phyloP scores from a whole-genome alignment of 2,113 vertebrate species.

The Platycercus adscitus region DNA sequence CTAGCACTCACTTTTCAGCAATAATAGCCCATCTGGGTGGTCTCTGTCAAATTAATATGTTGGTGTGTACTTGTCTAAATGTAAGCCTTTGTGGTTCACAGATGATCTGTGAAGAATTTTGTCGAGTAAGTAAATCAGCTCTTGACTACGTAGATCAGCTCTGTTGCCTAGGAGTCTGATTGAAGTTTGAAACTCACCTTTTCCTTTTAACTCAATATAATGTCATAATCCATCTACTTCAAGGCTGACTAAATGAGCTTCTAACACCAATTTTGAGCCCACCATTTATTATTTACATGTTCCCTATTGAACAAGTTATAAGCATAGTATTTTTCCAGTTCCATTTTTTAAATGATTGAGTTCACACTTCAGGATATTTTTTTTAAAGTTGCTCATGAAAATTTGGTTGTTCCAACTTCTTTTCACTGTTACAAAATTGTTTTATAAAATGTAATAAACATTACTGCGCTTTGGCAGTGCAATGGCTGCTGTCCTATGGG shows the following conservation, averaged over 20 bases:
- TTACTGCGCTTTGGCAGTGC: not conserved
- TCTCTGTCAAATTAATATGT: not conserved
- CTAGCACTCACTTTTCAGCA: not conserved
- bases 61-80: not conserved
- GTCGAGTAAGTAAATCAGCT: not conserved
- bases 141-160: not conserved
- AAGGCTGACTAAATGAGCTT: not conserved
- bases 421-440: not conserved
- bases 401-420: not conserved
- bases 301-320: not conserved
- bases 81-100: not conserved
- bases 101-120: not conserved
- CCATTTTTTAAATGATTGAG: not conserved
- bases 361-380: not conserved
- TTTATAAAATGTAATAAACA: not conserved
- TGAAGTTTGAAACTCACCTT: not conserved
- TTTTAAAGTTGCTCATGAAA: not conserved
- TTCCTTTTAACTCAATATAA: not conserved
- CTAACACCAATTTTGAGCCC: not conserved
- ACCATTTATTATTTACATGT: not conserved
- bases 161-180: not conserved
- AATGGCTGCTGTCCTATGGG: fast-evolving
- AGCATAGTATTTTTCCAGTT: not conserved
- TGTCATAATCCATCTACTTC: not conserved
- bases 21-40: not conserved